Conservation (phyloP, 2,113 vertebrate genomes). For the Cinclus mexicanus region DNA sequence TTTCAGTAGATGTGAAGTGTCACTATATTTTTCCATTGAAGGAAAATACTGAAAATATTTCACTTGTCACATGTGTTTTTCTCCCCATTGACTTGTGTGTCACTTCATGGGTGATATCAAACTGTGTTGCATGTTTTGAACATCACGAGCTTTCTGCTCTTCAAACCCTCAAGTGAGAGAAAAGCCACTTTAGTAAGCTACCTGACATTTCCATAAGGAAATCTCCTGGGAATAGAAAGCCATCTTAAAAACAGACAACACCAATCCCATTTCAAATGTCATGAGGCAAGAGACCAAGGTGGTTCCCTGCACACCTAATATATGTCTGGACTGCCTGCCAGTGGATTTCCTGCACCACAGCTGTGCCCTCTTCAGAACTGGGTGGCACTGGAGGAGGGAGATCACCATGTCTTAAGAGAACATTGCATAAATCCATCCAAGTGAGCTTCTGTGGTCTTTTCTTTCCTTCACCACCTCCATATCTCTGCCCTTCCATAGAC, state of each 20-base stretch:
- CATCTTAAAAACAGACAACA: not conserved
- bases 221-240: not conserved
- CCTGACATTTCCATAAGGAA: not conserved
- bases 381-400: not conserved
- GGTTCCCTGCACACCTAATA: not conserved
- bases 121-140: not conserved
- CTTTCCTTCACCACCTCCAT: not conserved
- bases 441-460: not conserved
- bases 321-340: not conserved
- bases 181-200: not conserved
- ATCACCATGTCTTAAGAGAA: not conserved
- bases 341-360: not conserved
- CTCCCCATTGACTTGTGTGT: not conserved
- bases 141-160: not conserved
- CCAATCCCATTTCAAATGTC: not conserved
- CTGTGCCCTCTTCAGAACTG: not conserved
- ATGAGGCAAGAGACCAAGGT: not conserved
- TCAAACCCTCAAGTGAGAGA: not conserved
- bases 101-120: not conserved
- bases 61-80: not conserved
- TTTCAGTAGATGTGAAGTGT: constrained; percentile 20
- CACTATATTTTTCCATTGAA: constrained; percentile 21
- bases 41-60: constrained; percentile 10
- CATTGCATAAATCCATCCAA: not conserved
- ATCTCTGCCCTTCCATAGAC: not conserved